These are phyloP conservation scores for Drosophila ustulata DNA, from an alignment of 2,888 invertebrate species.

Conservation along the genomic window DNA sequence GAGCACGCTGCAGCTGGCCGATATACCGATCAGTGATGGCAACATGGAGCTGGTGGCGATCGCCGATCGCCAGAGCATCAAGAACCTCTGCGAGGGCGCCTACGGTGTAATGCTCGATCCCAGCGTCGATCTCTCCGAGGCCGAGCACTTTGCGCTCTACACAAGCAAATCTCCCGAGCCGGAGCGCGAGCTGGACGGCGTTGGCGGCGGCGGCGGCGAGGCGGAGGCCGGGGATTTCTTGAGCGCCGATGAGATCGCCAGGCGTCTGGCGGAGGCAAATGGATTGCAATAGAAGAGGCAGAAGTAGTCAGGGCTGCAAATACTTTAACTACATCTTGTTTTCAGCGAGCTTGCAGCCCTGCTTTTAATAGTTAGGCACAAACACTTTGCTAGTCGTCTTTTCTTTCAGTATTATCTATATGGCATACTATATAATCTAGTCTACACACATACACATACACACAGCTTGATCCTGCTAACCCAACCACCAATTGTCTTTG, in stretches of 20 bases:
- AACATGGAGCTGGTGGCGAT: slow-evolving; percentile 88
- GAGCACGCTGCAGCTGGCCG: slow-evolving; percentile 85
- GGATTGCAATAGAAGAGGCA: slow-evolving; percentile 69
- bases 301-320: not conserved
- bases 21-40: slow-evolving; percentile 85
- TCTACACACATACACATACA: slow-evolving; percentile 28
- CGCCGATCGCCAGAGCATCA: slow-evolving; percentile 85
- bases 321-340: not conserved
- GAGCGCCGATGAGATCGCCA: slow-evolving; percentile 85
- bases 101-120: slow-evolving; percentile 84
- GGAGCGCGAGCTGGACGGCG: slow-evolving; percentile 86
- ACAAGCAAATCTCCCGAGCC: slow-evolving; percentile 94
- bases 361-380: slow-evolving; percentile 40
- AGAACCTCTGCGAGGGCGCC: slow-evolving; percentile 84
- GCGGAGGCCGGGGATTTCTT: slow-evolving; percentile 91
- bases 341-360: no score
- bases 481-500: slow-evolving; percentile 55
- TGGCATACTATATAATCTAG: slow-evolving; percentile 28
- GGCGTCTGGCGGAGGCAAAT: slow-evolving; percentile 82
- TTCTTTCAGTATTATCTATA: slow-evolving; percentile 71
- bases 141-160: slow-evolving; percentile 94
- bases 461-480: slow-evolving; percentile 20
- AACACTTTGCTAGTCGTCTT: slow-evolving; percentile 69
- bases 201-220: slow-evolving; percentile 84
- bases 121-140: slow-evolving; percentile 91